A percentile compares a stretch with the other conserved stretches of the same genome.
phyloP scores from a whole-genome alignment of 1,140 invertebrate species.

The Harlomillsia oculata region DNA sequence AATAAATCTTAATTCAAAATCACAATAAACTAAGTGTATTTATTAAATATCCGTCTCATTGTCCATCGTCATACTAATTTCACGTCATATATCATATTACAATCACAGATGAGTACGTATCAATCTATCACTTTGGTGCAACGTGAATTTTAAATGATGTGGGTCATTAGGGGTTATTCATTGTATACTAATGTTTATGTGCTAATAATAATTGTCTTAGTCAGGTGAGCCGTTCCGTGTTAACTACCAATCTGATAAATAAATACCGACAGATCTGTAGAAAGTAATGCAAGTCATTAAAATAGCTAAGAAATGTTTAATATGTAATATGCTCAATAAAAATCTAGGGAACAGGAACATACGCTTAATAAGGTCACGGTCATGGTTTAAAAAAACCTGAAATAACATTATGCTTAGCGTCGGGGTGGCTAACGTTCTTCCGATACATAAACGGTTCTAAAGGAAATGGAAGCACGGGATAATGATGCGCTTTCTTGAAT shows the following conservation, averaged over 20 bases:
- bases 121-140: conserved; percentile 34
- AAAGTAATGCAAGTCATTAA: background rate
- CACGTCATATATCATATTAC: too few relatives aligned
- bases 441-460: conserved; percentile 78
- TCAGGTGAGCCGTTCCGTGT: conserved; percentile 51
- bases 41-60: too few relatives aligned
- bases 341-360: too few relatives aligned
- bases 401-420: conserved; percentile 69
- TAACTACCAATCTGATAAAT: conserved; percentile 57
- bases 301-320: background rate
- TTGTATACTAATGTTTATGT: too few relatives aligned
- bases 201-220: conserved; percentile 57
- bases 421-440: conserved; percentile 76
- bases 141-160: conserved; percentile 50
- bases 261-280: conserved; percentile 55
- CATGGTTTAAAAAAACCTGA: conserved; percentile 55
- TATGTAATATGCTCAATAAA: background rate
- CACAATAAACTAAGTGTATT: too few relatives aligned
- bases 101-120: too few relatives aligned
- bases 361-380: too few relatives aligned
- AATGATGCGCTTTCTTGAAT: conserved; percentile 58
- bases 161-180: conserved; percentile 69
- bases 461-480: conserved; percentile 73
- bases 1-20: too few relatives aligned
- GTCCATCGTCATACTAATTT: background rate